Percentiles rank a stretch among this genome's conserved stretches.
Evolutionary conservation across 2,113 vertebrate genomes (phyloP).

Genomic region (Eleginops maclovinus): DNA sequence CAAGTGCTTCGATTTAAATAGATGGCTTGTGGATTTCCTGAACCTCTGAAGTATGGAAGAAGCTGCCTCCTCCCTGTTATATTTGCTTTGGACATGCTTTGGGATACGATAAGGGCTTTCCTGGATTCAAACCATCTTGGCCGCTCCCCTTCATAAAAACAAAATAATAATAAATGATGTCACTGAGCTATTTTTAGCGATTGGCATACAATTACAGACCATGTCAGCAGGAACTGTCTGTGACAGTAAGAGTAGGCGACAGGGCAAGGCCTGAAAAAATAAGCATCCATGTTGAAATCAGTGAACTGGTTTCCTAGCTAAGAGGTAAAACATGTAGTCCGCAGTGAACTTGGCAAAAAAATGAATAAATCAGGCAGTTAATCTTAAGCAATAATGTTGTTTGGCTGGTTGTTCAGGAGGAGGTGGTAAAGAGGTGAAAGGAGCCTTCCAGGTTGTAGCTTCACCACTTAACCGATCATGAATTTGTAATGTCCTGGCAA

Average conservation of each 20-base stretch:
- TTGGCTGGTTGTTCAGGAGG: background rate
- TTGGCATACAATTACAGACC: background rate
- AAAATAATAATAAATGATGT: too few relatives aligned
- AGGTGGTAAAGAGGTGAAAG: conserved; percentile 1
- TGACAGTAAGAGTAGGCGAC: background rate
- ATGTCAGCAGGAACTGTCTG: background rate
- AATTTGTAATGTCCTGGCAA: conserved; percentile 23
- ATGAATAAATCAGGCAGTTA: background rate
- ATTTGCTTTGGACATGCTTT: too few relatives aligned
- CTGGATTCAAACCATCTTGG: too few relatives aligned
- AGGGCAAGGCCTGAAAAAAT: background rate
- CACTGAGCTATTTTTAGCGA: conserved; percentile 27
- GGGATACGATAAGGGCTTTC: too few relatives aligned
- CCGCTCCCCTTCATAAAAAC: too few relatives aligned
- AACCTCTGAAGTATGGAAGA: too few relatives aligned
- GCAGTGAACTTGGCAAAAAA: background rate
- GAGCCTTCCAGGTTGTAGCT: conserved; percentile 35
- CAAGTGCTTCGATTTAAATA: too few relatives aligned
- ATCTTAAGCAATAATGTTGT: background rate
- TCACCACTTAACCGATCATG: conserved; percentile 32
- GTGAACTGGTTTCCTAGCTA: background rate
- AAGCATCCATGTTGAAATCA: background rate
- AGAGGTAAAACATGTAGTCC: background rate
- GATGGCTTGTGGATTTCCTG: too few relatives aligned
- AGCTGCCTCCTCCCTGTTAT: too few relatives aligned